phyloP scores from a whole-genome alignment of 2,888 invertebrate genomes.

The Dioctria rufipes region DNA sequence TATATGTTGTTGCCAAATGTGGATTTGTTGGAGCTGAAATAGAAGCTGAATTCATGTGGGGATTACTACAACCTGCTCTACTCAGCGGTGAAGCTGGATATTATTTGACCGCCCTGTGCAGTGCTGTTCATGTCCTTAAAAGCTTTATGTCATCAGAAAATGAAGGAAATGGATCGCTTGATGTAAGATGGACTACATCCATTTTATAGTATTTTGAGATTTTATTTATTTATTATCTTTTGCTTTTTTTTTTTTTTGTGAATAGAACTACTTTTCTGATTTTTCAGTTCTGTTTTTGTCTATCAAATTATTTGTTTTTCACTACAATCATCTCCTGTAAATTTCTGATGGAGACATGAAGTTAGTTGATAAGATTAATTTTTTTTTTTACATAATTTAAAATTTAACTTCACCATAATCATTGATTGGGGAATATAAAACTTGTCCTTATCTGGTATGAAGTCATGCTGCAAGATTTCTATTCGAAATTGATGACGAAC shows the following conservation, averaged over 20 bases:
- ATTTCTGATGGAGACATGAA: too few relatives aligned
- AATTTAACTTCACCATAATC: too few relatives aligned
- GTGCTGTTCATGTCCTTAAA: constrained; percentile 80
- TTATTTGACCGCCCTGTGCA: constrained; percentile 93
- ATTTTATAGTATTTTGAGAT: constrained; percentile 17
- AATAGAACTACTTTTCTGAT: neutral
- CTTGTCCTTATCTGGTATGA: too few relatives aligned
- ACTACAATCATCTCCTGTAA: too few relatives aligned
- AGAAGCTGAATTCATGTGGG: constrained; percentile 98
- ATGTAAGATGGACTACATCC: constrained; percentile 65
- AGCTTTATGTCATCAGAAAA: constrained; percentile 70
- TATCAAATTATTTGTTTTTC: too few relatives aligned
- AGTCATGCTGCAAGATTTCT: too few relatives aligned
- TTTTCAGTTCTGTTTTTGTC: neutral
- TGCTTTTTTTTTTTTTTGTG: constrained; percentile 1
- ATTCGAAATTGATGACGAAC: too few relatives aligned
- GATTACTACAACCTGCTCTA: constrained; percentile 89
- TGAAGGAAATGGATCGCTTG: constrained; percentile 69
- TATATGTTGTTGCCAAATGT: constrained; percentile 92
- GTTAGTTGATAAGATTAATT: too few relatives aligned
- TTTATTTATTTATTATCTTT: constrained; percentile 3
- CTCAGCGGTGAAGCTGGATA: constrained; percentile 95
- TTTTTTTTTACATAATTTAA: too few relatives aligned
- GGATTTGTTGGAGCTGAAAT: constrained; percentile 93
- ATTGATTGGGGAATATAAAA: too few relatives aligned